phyloP scores from a whole-genome alignment of 2,113 vertebrate genomes.

The Acanthisitta chloris region DNA sequence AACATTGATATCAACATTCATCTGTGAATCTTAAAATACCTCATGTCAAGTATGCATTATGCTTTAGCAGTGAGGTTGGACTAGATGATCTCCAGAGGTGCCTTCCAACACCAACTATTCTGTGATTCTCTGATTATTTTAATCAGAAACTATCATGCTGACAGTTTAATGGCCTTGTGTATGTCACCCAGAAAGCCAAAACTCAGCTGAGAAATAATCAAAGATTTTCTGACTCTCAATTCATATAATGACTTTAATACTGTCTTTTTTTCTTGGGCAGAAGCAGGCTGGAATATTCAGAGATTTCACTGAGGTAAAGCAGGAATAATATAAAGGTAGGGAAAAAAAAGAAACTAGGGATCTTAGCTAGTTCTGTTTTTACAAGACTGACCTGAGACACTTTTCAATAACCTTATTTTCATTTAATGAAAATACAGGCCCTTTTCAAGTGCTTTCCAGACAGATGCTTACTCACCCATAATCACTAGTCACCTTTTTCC shows the following conservation, averaged over 20 bases:
- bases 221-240: not conserved
- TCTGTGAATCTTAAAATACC: not conserved
- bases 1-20: not conserved
- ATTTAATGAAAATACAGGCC: not conserved
- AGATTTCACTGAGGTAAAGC: not conserved
- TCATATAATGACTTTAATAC: not conserved
- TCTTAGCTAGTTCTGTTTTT: not conserved
- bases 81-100: not conserved
- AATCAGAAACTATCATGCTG: not conserved
- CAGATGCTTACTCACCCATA: not conserved
- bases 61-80: not conserved
- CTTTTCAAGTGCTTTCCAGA: not conserved
- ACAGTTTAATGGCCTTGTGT: not conserved
- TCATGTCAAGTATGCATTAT: not conserved
- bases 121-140: not conserved
- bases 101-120: not conserved
- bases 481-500: not conserved
- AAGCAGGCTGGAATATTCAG: not conserved
- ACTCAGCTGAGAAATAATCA: not conserved
- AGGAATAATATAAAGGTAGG: not conserved
- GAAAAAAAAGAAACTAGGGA: not conserved
- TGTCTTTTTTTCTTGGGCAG: not conserved
- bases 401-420: not conserved
- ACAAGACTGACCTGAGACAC: not conserved
- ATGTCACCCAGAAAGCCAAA: not conserved